Evolutionary conservation across 2,888 invertebrate species (phyloP).

Genomic region (Lasius platythorax): DNA sequence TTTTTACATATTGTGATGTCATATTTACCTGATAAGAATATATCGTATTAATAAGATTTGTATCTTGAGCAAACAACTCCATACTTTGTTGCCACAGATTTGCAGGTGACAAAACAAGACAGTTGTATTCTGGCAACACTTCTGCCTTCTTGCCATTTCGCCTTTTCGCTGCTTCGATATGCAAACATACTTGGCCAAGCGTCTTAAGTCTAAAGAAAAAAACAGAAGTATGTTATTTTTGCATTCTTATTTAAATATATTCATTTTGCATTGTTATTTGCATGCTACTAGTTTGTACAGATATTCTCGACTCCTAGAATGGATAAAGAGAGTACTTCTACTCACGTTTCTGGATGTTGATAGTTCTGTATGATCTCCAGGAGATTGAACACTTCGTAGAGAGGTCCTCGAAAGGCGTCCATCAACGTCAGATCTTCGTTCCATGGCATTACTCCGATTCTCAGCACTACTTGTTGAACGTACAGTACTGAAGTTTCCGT

Average conservation of each 20-base stretch:
- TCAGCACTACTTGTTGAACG: constrained; percentile 92
- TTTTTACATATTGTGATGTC: background rate
- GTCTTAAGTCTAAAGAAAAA: constrained; percentile 89
- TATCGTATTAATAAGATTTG: constrained; percentile 93
- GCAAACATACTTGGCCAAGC: constrained; percentile 93
- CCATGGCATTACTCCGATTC: constrained; percentile 95
- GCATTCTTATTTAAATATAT: background rate
- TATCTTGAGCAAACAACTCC: constrained; percentile 92
- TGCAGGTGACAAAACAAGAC: constrained; percentile 96
- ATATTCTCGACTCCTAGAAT: background rate
- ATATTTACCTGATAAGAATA: constrained; percentile 92
- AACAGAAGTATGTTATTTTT: background rate
- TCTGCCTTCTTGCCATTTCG: constrained; percentile 88
- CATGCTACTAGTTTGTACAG: background rate
- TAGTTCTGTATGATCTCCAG: constrained; percentile 95
- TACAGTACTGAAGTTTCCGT: constrained; percentile 89
- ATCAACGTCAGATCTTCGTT: constrained; percentile 92
- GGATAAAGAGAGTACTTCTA: constrained; percentile 52
- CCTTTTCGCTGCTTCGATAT: constrained; percentile 93
- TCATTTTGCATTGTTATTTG: background rate
- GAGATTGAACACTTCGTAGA: constrained; percentile 95
- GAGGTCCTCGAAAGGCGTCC: constrained; percentile 96
- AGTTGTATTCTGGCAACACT: constrained; percentile 96
- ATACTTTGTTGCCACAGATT: constrained; percentile 96
- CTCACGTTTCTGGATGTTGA: constrained; percentile 91